Conservation (phyloP, 2,113 vertebrate genomes). For the Seriola quinqueradiata region DNA sequence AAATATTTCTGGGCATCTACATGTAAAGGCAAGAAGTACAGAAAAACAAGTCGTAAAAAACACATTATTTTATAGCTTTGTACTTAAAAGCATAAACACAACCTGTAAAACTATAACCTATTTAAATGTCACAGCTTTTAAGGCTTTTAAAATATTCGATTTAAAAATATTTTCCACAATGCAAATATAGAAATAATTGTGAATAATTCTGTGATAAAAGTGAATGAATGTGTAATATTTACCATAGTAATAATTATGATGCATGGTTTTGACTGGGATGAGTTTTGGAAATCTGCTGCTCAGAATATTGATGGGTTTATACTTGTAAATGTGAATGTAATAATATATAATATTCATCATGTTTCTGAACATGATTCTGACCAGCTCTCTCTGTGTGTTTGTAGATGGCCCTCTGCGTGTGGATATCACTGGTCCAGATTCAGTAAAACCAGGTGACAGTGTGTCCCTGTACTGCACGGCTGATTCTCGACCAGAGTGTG, state of each 20-base stretch:
- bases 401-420: conserved; percentile 74
- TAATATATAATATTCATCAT: background rate
- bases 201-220: too few relatives aligned
- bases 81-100: too few relatives aligned
- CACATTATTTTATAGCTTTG: too few relatives aligned
- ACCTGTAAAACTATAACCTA: too few relatives aligned
- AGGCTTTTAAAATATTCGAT: too few relatives aligned
- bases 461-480: conserved; percentile 48
- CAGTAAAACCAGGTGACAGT: fast-evolving
- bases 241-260: background rate
- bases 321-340: background rate
- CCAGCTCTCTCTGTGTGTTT: conserved; percentile 22
- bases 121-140: too few relatives aligned
- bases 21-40: background rate
- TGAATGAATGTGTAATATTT: background rate
- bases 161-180: too few relatives aligned
- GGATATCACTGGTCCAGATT: conserved; percentile 31
- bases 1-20: background rate
- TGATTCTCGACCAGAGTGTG: conserved; percentile 66
- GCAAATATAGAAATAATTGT: too few relatives aligned
- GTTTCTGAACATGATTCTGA: background rate
- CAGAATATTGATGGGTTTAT: background rate
- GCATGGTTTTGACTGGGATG: background rate
- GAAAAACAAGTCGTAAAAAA: background rate
- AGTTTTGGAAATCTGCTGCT: background rate